These are phyloP conservation scores for Leptodactylus fallax DNA, from an alignment of 2,797 vertebrate species.

Conservation along the genomic window DNA sequence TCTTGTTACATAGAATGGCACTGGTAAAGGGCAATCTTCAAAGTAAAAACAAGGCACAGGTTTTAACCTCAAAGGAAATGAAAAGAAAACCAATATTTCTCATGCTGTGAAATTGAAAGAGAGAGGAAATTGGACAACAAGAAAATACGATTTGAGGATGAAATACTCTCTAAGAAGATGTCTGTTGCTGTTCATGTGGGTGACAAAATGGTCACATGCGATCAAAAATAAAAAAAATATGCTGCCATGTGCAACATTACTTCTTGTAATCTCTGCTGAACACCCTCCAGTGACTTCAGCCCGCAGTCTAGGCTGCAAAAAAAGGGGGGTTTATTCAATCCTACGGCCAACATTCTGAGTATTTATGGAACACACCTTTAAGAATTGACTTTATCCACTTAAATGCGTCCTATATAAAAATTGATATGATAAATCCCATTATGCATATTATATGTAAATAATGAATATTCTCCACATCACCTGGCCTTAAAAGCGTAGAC, in stretches of 20 bases:
- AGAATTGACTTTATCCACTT: not conserved
- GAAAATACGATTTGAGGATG: constrained; percentile 43
- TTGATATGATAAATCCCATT: not conserved
- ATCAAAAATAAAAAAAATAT: constrained; percentile 29
- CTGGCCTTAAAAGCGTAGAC: too few relatives aligned
- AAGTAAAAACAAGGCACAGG: constrained; percentile 55
- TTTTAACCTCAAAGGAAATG: constrained; percentile 64
- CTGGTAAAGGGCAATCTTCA: constrained; percentile 63
- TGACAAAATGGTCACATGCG: constrained; percentile 6
- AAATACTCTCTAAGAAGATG: constrained; percentile 32
- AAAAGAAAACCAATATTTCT: constrained; percentile 59
- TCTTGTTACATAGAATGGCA: constrained; percentile 42
- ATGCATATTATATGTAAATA: not conserved
- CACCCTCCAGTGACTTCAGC: not conserved
- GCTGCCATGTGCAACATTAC: not conserved
- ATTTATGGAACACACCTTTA: not conserved
- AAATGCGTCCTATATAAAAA: not conserved
- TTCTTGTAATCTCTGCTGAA: not conserved
- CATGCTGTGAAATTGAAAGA: constrained; percentile 63
- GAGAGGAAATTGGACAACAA: constrained; percentile 56
- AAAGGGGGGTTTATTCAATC: not conserved
- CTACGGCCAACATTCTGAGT: not conserved
- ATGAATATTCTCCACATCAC: too few relatives aligned
- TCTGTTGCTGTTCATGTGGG: constrained; percentile 15
- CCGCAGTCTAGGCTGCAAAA: too few relatives aligned